Evolutionary conservation across 1,140 invertebrate species (phyloP).

Genomic region (Danaus melanippus): DNA sequence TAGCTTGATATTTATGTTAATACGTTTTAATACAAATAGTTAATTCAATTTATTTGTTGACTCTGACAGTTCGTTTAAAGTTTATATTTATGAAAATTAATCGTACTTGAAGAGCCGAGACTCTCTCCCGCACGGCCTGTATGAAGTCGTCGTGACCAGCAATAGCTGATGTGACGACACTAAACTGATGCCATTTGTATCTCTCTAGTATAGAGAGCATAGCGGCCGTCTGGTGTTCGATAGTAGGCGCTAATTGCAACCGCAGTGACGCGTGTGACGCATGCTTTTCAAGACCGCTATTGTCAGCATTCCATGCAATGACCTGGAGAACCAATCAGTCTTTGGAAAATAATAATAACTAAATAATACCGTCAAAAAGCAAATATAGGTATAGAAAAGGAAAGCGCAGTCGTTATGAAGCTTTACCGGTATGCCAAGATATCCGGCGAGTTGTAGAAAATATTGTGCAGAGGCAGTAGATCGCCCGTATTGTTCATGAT

Average conservation of each 20-base stretch:
- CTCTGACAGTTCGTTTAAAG: too few relatives aligned
- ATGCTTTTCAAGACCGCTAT: slow-evolving; percentile 86
- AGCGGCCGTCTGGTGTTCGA: slow-evolving; percentile 93
- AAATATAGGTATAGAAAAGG: neutral
- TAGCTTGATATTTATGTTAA: too few relatives aligned
- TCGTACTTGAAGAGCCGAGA: slow-evolving; percentile 81
- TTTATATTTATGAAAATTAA: neutral
- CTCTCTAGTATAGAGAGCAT: slow-evolving; percentile 94
- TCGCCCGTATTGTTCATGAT: slow-evolving; percentile 89
- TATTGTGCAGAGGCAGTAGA: slow-evolving; percentile 95
- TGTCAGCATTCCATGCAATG: slow-evolving; percentile 96
- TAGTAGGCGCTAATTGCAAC: slow-evolving; percentile 92
- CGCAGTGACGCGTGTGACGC: slow-evolving; percentile 88
- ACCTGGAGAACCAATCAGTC: slow-evolving; percentile 74
- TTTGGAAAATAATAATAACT: neutral
- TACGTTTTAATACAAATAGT: too few relatives aligned
- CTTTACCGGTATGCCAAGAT: slow-evolving; percentile 74
- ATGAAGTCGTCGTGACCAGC: slow-evolving; percentile 96
- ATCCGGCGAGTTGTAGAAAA: slow-evolving; percentile 91
- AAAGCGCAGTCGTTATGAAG: slow-evolving; percentile 26
- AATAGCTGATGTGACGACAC: slow-evolving; percentile 93
- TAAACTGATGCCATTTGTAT: slow-evolving; percentile 98
- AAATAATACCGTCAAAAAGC: neutral
- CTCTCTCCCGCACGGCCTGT: slow-evolving; percentile 89
- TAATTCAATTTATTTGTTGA: too few relatives aligned